A percentile compares a stretch with the other conserved stretches of the same genome.
phyloP scores from a whole-genome alignment of 2,888 invertebrate species.

The Allacma fusca region DNA sequence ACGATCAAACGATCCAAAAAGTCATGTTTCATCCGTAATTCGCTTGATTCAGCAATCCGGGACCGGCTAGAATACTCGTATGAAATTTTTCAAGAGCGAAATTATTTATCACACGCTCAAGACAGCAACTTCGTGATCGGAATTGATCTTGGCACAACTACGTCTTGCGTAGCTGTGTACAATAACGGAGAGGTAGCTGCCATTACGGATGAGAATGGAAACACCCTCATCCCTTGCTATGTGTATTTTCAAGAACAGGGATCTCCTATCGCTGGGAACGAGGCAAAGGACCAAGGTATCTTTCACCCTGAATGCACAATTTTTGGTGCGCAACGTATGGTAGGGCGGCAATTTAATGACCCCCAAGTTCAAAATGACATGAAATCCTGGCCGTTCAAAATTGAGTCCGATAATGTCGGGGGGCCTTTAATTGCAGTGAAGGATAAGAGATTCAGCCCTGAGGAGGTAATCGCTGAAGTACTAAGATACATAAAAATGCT shows the following conservation, averaged over 20 bases:
- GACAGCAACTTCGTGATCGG: not conserved
- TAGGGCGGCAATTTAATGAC: not conserved
- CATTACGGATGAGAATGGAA: not conserved
- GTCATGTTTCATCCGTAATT: not conserved
- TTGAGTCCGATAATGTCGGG: not conserved
- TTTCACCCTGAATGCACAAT: not conserved
- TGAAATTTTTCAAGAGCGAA: not conserved
- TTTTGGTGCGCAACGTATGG: constrained; percentile 16
- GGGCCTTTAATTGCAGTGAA: not conserved
- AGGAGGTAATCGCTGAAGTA: not conserved
- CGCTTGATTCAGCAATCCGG: not conserved
- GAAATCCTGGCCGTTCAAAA: constrained; percentile 1
- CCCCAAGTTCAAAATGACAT: not conserved
- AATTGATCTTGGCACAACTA: constrained; percentile 23
- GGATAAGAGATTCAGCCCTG: not conserved
- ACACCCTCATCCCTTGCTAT: not conserved
- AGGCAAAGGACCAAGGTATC: constrained; percentile 14
- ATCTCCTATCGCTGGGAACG: not conserved
- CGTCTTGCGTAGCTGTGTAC: constrained; percentile 16
- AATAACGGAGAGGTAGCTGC: not conserved
- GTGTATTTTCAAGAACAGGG: not conserved
- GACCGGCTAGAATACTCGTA: not conserved
- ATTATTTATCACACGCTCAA: not conserved
- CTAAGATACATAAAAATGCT: not conserved
- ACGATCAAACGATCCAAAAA: too few species aligned